A percentile compares a stretch with the other conserved stretches of the same genome.
Evolutionary conservation across 2,888 invertebrate species (phyloP).

Genomic region (Leptothorax acervorum): DNA sequence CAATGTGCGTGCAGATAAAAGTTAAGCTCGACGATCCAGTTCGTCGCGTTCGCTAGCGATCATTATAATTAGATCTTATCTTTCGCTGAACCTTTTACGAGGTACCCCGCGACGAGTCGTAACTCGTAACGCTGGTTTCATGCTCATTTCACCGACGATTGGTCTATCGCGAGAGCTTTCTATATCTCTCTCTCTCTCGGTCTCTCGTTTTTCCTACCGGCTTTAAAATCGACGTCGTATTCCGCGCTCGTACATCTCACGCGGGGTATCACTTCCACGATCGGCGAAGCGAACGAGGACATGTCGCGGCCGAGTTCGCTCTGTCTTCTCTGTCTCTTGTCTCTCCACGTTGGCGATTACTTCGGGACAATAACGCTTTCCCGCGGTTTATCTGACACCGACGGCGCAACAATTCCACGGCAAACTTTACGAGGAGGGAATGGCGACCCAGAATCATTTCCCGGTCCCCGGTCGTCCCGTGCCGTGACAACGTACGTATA

Average conservation of each 20-base stretch:
- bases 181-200: background rate
- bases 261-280: conserved; percentile 30
- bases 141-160: background rate
- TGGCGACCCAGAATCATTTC: conserved; percentile 60
- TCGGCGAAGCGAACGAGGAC: conserved; percentile 36
- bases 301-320: conserved; percentile 44
- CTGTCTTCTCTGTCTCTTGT: conserved; percentile 28
- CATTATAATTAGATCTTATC: conserved; percentile 42
- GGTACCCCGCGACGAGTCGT: background rate
- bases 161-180: background rate
- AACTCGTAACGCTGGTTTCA: background rate
- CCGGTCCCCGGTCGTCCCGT: conserved; percentile 35
- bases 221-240: conserved; percentile 25
- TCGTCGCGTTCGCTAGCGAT: background rate
- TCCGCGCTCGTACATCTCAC: background rate
- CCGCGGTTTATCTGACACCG: conserved; percentile 68
- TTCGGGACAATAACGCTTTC: conserved; percentile 68
- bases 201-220: background rate
- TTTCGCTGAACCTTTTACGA: conserved; percentile 35
- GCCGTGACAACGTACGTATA: conserved; percentile 43
- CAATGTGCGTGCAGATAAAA: background rate
- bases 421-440: conserved; percentile 58
- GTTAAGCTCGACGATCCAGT: background rate
- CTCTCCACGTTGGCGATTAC: conserved; percentile 62
- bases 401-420: conserved; percentile 62